Conservation (phyloP, 2,113 vertebrate genomes). For the Callaeas wilsoni region DNA sequence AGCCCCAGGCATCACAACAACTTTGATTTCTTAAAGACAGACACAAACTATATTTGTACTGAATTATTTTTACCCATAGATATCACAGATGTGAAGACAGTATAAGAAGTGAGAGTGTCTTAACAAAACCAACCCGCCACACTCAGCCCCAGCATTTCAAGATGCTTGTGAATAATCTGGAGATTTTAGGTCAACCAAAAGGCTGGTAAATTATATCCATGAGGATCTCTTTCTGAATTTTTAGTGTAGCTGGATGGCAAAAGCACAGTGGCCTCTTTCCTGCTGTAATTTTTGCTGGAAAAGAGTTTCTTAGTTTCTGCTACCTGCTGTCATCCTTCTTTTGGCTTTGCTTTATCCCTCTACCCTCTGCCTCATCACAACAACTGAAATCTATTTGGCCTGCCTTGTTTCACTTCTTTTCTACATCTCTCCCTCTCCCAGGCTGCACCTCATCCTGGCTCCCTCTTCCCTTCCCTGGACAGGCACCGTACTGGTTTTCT, state of each 20-base stretch:
- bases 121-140: neutral
- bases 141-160: neutral
- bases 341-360: neutral
- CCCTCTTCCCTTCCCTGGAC: neutral
- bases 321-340: neutral
- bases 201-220: neutral
- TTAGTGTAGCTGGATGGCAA: neutral
- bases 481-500: neutral
- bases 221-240: neutral
- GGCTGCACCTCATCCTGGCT: neutral
- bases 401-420: neutral
- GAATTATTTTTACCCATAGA: slow-evolving; percentile 2
- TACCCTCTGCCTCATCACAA: neutral
- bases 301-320: neutral
- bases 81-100: neutral
- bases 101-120: neutral
- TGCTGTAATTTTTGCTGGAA: neutral
- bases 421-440: neutral
- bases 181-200: neutral
- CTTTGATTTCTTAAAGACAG: slow-evolving; percentile 30
- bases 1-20: neutral
- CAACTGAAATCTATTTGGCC: neutral
- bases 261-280: neutral
- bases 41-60: neutral
- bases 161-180: neutral